Percentiles rank a stretch among this genome's conserved stretches.
Conservation (phyloP, 2,113 vertebrate genomes). For the Anseranas semipalmata region DNA sequence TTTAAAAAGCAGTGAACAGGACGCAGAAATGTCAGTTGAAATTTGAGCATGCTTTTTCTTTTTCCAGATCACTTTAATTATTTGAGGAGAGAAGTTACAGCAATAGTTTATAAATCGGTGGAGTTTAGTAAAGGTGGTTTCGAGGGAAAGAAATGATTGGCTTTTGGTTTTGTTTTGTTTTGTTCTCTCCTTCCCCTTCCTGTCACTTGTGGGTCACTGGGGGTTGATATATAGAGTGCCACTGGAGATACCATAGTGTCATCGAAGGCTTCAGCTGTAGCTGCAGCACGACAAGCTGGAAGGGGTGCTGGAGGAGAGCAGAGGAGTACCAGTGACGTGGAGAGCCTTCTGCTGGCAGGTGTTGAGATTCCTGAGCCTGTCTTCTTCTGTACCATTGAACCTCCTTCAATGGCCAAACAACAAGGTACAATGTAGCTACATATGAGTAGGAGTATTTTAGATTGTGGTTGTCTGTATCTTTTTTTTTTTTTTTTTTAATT, state of each 20-base stretch:
- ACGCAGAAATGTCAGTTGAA: not conserved
- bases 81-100: not conserved
- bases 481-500: not conserved
- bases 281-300: slow-evolving; percentile 77
- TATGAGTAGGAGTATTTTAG: not conserved
- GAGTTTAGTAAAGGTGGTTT: not conserved
- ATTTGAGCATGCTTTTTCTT: not conserved
- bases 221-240: slow-evolving; percentile 80
- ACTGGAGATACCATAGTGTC: slow-evolving; percentile 96
- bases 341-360: slow-evolving; percentile 84
- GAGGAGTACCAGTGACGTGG: not conserved
- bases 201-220: not conserved
- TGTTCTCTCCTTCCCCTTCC: not conserved
- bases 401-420: slow-evolving; percentile 89
- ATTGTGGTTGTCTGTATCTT: not conserved
- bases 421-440: slow-evolving; percentile 72
- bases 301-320: slow-evolving; percentile 40
- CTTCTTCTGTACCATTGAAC: slow-evolving; percentile 98
- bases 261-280: slow-evolving; percentile 86
- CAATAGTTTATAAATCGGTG: not conserved
- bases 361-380: slow-evolving; percentile 96
- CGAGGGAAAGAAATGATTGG: not conserved
- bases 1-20: not conserved
- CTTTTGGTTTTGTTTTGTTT: not conserved
- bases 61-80: not conserved